A percentile compares a stretch with the other conserved stretches of the same genome.
These are phyloP conservation scores for Rhogogaster chlorosoma DNA, from an alignment of 2,888 invertebrate species.

Conservation along the genomic window DNA sequence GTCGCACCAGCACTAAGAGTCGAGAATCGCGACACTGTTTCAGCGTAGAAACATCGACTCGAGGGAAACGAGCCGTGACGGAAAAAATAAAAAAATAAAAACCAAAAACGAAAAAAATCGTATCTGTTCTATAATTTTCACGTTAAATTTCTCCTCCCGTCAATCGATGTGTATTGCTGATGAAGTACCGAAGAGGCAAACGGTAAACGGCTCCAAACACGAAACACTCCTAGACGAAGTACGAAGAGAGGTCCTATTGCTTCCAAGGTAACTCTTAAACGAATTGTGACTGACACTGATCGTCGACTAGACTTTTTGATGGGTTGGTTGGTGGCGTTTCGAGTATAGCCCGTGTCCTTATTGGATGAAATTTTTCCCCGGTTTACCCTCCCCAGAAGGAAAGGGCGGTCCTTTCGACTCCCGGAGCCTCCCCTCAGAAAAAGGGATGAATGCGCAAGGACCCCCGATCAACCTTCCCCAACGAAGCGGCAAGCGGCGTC, in stretches of 20 bases:
- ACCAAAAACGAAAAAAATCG: not conserved
- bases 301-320: constrained; percentile 70
- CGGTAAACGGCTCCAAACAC: not conserved
- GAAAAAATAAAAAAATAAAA: not conserved
- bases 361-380: constrained; percentile 68
- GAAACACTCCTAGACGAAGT: constrained; percentile 14
- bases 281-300: constrained; percentile 70
- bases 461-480: constrained; percentile 43
- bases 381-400: constrained; percentile 56
- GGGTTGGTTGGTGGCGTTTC: constrained; percentile 60
- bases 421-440: constrained; percentile 56
- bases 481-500: constrained; percentile 43
- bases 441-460: constrained; percentile 62
- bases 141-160: not conserved
- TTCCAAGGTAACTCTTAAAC: constrained; percentile 60
- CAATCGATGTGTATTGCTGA: not conserved
- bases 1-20: constrained; percentile 3
- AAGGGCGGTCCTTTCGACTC: constrained; percentile 67
- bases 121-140: not conserved
- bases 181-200: not conserved
- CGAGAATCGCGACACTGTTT: not conserved
- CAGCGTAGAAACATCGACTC: not conserved
- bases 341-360: constrained; percentile 57
- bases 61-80: not conserved
- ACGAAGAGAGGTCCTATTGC: constrained; percentile 23